A percentile compares a stretch with the other conserved stretches of the same genome.
Conservation (phyloP, 2,113 vertebrate species). For the Phylloscopus trochilus region DNA sequence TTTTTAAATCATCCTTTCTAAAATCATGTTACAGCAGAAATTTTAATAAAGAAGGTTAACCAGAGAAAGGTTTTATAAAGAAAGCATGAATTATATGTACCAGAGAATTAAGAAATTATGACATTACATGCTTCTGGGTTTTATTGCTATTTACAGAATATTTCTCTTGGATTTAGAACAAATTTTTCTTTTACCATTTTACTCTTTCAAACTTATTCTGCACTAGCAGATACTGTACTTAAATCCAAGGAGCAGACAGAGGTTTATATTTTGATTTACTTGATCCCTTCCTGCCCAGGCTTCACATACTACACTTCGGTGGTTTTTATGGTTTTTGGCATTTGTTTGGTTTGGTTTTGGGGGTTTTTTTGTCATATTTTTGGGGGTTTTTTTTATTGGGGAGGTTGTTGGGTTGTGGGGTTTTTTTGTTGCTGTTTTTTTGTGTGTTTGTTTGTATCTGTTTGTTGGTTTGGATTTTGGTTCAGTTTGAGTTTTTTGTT, state of each 20-base stretch:
- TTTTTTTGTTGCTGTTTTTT: background rate
- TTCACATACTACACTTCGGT: background rate
- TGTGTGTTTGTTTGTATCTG: background rate
- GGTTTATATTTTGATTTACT: background rate
- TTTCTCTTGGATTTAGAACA: background rate
- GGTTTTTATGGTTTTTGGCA: background rate
- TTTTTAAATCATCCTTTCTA: background rate
- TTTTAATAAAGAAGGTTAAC: background rate
- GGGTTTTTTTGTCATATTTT: background rate
- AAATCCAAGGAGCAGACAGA: background rate
- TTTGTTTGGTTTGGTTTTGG: background rate
- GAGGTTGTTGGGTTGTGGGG: background rate
- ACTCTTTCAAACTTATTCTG: background rate
- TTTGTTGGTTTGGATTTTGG: background rate
- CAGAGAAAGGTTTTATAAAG: background rate
- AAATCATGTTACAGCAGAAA: background rate
- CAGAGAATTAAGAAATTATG: background rate
- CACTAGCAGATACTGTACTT: background rate
- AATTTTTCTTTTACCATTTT: conserved; percentile 17
- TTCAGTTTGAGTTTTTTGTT: background rate
- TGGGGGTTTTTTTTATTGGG: too few species aligned
- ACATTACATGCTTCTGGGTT: background rate
- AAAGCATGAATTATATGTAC: background rate
- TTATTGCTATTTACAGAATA: background rate
- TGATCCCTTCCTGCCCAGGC: background rate